Percentiles rank a stretch among this genome's conserved stretches.
phyloP scores from a whole-genome alignment of 2,888 invertebrate genomes.

The Blastobasis lacticolella region DNA sequence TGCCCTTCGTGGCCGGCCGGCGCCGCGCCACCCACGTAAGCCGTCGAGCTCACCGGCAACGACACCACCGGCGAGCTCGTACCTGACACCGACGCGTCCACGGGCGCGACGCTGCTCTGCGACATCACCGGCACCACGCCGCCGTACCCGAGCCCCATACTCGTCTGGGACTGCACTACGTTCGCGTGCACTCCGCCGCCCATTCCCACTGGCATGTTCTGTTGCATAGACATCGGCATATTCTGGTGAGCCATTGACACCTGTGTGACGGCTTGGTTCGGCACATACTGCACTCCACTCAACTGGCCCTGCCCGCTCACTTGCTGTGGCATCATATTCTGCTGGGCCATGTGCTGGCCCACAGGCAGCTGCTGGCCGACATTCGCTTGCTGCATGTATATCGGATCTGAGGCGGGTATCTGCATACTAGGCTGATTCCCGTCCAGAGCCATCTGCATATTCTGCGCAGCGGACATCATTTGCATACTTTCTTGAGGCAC shows the following conservation, averaged over 20 bases:
- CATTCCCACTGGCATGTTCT: constrained; percentile 62
- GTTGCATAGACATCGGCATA: constrained; percentile 71
- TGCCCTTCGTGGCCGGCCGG: constrained; percentile 61
- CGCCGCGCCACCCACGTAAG: constrained; percentile 45
- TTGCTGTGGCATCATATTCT: constrained; percentile 62
- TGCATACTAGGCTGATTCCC: constrained; percentile 72
- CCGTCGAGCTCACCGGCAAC: constrained; percentile 60
- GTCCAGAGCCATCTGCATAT: constrained; percentile 72
- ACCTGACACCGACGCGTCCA: constrained; percentile 62
- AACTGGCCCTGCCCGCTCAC: constrained; percentile 62
- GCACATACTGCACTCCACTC: constrained; percentile 58
- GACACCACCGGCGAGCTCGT: constrained; percentile 70
- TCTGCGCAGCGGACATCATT: constrained; percentile 70
- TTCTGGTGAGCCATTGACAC: constrained; percentile 65
- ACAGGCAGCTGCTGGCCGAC: constrained; percentile 62
- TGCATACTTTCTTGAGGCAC: constrained; percentile 75
- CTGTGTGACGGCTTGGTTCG: constrained; percentile 53
- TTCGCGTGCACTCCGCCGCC: constrained; percentile 59
- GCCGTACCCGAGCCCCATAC: constrained; percentile 59
- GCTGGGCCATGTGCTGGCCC: constrained; percentile 61
- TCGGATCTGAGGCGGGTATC: constrained; percentile 69
- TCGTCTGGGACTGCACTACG: constrained; percentile 68
- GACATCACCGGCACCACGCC: constrained; percentile 68
- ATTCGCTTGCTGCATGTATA: constrained; percentile 62
- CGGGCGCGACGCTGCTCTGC: constrained; percentile 63